Conservation (phyloP, 2,888 invertebrate species). For the Pantelozetes paolii region DNA sequence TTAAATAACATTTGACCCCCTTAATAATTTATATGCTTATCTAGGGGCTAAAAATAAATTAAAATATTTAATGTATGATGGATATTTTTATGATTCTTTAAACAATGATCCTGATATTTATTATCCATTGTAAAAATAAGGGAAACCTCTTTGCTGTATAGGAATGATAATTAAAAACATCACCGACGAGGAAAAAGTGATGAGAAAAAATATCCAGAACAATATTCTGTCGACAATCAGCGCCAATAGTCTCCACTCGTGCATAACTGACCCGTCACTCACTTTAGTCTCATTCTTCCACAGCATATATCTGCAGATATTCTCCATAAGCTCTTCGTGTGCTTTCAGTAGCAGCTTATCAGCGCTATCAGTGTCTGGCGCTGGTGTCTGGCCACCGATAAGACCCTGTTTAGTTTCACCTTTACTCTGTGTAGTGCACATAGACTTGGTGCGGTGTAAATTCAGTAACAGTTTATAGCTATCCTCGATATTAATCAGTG, state of each 20-base stretch:
- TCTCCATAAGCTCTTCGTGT: conserved; percentile 53
- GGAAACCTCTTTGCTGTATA: conserved; percentile 46
- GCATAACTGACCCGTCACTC: conserved; percentile 54
- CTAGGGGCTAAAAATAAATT: too few relatives aligned
- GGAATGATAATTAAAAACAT: conserved; percentile 57
- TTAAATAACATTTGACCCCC: too few relatives aligned
- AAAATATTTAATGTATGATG: too few relatives aligned
- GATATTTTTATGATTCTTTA: too few relatives aligned
- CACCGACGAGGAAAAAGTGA: conserved; percentile 56
- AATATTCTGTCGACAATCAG: conserved; percentile 57
- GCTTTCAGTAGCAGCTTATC: not conserved
- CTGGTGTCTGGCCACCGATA: too few relatives aligned
- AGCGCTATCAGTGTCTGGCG: too few relatives aligned
- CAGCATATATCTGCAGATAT: conserved; percentile 55
- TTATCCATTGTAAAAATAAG: too few relatives aligned
- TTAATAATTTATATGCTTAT: too few relatives aligned
- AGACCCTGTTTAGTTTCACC: too few relatives aligned
- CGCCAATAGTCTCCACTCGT: conserved; percentile 59
- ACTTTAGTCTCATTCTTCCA: conserved; percentile 56
- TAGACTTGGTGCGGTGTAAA: not conserved
- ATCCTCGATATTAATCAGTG: conserved; percentile 13
- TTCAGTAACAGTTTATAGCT: conserved; percentile 3
- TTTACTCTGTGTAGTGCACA: too few relatives aligned
- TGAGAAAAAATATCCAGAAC: conserved; percentile 58
- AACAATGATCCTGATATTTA: too few relatives aligned